Evolutionary conservation across 2,888 invertebrate genomes (phyloP).

Genomic region (Lumbricus terrestris): DNA sequence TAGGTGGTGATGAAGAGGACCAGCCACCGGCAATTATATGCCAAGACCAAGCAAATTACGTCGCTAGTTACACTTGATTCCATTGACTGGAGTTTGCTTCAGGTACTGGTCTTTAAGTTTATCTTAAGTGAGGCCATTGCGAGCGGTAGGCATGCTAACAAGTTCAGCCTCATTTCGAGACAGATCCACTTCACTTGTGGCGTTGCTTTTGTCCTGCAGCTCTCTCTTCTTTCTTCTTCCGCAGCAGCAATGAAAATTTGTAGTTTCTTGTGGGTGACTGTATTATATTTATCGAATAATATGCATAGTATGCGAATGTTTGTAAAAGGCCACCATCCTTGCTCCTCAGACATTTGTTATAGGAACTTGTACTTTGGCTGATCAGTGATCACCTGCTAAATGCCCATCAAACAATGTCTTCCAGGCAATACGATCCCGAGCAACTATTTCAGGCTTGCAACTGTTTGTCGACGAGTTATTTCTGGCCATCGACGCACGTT

Average conservation of each 20-base stretch:
- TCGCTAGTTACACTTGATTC: conserved; percentile 3
- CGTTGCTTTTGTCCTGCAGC: neutral
- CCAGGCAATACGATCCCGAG: neutral
- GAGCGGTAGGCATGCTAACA: neutral
- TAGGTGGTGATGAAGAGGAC: neutral
- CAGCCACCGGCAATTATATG: neutral
- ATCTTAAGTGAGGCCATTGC: neutral
- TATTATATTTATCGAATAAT: no score
- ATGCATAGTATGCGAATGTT: neutral
- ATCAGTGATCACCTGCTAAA: neutral
- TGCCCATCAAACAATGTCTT: neutral
- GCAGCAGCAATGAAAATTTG: neutral
- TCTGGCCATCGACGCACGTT: neutral
- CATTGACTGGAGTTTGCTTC: neutral
- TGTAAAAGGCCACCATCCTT: neutral
- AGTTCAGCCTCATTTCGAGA: neutral
- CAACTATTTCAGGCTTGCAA: neutral
- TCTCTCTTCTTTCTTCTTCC: neutral
- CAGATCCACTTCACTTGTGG: neutral
- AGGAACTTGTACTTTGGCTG: neutral
- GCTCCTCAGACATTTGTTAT: neutral
- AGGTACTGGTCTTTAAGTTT: neutral
- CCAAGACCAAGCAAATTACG: neutral
- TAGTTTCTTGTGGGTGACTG: neutral
- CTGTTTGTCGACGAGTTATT: neutral